Conservation (phyloP, 2,113 vertebrate species). For the Actenoides hombroni region DNA sequence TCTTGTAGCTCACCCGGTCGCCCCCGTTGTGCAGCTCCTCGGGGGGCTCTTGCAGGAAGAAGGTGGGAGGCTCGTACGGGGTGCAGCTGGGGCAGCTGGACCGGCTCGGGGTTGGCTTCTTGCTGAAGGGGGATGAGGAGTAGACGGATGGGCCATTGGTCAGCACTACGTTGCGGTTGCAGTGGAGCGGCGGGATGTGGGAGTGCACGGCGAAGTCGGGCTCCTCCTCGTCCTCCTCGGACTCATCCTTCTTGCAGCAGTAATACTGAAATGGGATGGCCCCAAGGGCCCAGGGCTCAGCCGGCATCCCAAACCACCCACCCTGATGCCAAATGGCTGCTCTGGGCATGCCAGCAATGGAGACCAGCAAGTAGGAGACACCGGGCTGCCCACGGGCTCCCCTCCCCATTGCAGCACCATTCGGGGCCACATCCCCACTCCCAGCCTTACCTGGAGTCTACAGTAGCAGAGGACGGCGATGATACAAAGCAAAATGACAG, state of each 20-base stretch:
- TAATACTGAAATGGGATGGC: constrained; percentile 82
- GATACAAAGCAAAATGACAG: constrained; percentile 96
- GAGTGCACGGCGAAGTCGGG: constrained; percentile 93
- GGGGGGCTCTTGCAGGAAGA: constrained; percentile 89
- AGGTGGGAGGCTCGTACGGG: constrained; percentile 83
- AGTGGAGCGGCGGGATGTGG: constrained; percentile 88
- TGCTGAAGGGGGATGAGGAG: constrained; percentile 81
- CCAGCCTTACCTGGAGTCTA: constrained; percentile 88
- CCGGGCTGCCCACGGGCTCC: accelerated
- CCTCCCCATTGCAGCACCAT: accelerated
- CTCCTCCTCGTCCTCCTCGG: constrained; percentile 96
- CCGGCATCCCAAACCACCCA: neutral
- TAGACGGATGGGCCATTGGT: constrained; percentile 89
- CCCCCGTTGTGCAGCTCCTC: constrained; percentile 87
- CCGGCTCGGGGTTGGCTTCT: constrained; percentile 79
- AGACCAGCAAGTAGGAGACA: neutral
- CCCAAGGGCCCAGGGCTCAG: neutral
- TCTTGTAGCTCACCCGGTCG: constrained; percentile 82
- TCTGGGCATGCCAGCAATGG: neutral
- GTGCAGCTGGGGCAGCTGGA: constrained; percentile 87
- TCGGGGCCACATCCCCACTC: too few species aligned
- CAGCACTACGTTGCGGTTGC: constrained; percentile 89
- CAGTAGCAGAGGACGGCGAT: constrained; percentile 98
- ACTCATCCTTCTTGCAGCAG: constrained; percentile 94
- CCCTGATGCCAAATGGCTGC: neutral